A percentile compares a stretch with the other conserved stretches of the same genome.
These are phyloP conservation scores for Polietes domitor DNA, from an alignment of 2,888 invertebrate species.

Conservation along the genomic window DNA sequence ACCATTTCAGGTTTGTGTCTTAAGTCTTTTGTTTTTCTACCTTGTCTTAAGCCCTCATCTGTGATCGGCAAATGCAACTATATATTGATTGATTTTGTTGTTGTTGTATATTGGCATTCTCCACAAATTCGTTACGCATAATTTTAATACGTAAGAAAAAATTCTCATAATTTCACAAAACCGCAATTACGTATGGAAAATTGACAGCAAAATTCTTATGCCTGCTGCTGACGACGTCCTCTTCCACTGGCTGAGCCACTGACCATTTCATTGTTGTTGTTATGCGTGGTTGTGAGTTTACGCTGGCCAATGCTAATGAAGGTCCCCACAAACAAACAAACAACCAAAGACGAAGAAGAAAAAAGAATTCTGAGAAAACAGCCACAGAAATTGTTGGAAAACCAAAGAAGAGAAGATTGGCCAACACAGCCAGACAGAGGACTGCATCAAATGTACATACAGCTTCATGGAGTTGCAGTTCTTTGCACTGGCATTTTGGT, in stretches of 20 bases:
- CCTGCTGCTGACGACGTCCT: not conserved
- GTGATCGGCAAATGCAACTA: not conserved
- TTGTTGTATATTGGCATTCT: not conserved
- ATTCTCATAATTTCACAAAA: conserved; percentile 10
- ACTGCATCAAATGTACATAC: too few species aligned
- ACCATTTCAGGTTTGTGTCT: not conserved
- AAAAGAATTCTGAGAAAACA: conserved; percentile 19
- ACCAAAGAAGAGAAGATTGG: not conserved
- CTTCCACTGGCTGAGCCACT: not conserved
- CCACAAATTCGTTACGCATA: conserved; percentile 61
- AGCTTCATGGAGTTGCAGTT: not conserved
- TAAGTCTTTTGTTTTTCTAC: conserved; percentile 23
- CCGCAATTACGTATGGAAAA: conserved; percentile 27
- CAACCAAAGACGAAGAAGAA: not conserved
- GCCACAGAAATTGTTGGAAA: not conserved
- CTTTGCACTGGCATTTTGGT: not conserved
- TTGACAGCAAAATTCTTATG: not conserved
- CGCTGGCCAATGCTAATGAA: conserved; percentile 64
- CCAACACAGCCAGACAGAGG: too few species aligned
- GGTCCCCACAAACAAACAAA: conserved; percentile 30
- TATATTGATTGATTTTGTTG: conserved; percentile 13
- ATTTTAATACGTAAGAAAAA: conserved; percentile 38
- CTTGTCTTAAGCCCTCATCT: not conserved
- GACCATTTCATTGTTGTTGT: conserved; percentile 59
- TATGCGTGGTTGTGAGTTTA: not conserved